These are phyloP conservation scores for Procavia capensis DNA, from an alignment of 2,113 vertebrate genomes.

Conservation along the genomic window DNA sequence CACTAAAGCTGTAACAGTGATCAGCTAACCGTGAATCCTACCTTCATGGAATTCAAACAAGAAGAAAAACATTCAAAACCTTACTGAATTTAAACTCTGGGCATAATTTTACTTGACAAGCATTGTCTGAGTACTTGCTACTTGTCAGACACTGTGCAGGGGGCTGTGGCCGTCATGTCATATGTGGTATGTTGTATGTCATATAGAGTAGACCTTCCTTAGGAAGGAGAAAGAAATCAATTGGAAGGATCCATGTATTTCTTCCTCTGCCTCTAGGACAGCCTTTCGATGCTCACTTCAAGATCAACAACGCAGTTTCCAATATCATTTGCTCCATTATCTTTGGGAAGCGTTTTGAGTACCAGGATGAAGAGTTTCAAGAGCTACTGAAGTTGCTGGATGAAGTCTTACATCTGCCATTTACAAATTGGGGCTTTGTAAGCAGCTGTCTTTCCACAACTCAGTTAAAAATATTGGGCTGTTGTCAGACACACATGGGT, in stretches of 20 bases:
- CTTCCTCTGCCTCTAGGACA: slow-evolving; percentile 82
- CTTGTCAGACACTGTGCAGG: not conserved
- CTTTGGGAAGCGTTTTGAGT: slow-evolving; percentile 94
- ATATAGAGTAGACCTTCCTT: not conserved
- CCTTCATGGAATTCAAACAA: not conserved
- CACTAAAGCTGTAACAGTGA: not conserved
- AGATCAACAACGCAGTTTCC: slow-evolving; percentile 89
- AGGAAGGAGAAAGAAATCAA: not conserved
- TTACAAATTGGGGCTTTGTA: slow-evolving; percentile 84
- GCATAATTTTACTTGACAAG: not conserved
- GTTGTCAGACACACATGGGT: not conserved
- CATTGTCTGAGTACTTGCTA: not conserved
- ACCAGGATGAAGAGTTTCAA: slow-evolving; percentile 89
- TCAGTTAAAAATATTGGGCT: not conserved
- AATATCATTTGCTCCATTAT: slow-evolving; percentile 92
- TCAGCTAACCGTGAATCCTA: not conserved
- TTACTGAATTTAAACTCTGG: not conserved
- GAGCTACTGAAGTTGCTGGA: slow-evolving; percentile 88
- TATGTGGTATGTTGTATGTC: not conserved
- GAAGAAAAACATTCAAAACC: not conserved
- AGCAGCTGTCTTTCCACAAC: not conserved
- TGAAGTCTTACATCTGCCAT: slow-evolving; percentile 81
- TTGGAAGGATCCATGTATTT: not conserved
- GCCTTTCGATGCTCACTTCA: slow-evolving; percentile 87
- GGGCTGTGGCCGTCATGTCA: not conserved